phyloP scores from a whole-genome alignment of 2,113 vertebrate genomes.

The Pygoscelis adeliae region DNA sequence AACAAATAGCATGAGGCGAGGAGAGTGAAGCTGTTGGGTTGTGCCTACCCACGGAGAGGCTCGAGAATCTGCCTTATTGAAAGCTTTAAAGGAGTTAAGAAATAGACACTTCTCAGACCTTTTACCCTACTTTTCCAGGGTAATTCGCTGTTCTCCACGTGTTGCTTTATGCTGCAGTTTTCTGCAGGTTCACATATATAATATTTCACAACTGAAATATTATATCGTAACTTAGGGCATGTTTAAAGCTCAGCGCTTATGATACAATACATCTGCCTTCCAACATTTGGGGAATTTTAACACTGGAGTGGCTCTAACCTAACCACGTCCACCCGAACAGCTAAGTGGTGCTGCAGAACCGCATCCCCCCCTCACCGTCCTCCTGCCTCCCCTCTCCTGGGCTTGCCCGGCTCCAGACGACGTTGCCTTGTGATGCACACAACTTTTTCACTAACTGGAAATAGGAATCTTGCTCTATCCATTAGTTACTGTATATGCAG shows the following conservation, averaged over 20 bases:
- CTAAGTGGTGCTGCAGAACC: background rate
- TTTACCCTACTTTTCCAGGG: background rate
- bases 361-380: rapidly evolving
- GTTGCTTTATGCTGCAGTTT: background rate
- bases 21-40: background rate
- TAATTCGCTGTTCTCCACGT: background rate
- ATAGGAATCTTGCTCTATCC: slow-evolving; percentile 65
- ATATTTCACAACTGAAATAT: background rate
- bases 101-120: background rate
- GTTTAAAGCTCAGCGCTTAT: background rate
- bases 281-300: background rate
- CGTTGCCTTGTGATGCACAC: background rate
- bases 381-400: background rate
- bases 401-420: background rate
- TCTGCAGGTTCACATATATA: background rate
- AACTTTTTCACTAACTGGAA: slow-evolving; percentile 62
- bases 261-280: background rate
- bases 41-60: background rate
- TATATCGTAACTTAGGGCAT: background rate
- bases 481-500: slow-evolving; percentile 71
- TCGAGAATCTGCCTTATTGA: background rate
- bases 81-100: background rate
- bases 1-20: background rate
- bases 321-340: background rate
- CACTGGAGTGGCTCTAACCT: background rate